Percentiles rank a stretch among this genome's conserved stretches.
phyloP scores from a whole-genome alignment of 2,888 invertebrate genomes.

The Ophioninae sp. region DNA sequence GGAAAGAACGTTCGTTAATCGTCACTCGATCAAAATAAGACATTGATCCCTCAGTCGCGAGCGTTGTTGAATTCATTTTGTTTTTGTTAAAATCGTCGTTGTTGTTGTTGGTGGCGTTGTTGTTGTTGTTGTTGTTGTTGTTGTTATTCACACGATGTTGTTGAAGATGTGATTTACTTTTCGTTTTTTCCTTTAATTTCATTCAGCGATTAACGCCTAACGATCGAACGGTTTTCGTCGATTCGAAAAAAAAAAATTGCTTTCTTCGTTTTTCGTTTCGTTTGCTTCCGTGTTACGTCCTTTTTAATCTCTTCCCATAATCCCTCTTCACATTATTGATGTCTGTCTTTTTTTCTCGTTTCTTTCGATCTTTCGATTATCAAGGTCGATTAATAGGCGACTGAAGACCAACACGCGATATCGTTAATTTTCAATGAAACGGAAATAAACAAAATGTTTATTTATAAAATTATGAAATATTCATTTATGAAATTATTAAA shows the following conservation, averaged over 20 bases:
- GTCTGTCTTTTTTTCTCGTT: neutral
- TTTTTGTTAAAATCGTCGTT: slow-evolving; percentile 21
- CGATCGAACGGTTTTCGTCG: neutral
- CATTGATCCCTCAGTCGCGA: slow-evolving; percentile 69
- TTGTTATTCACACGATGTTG: neutral
- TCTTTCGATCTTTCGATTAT: neutral
- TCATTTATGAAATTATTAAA: too few relatives aligned
- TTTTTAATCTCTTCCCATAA: neutral
- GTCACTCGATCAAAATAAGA: slow-evolving; percentile 71
- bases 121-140: neutral
- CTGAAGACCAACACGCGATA: slow-evolving; percentile 13
- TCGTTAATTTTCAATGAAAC: neutral
- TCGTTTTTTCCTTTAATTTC: neutral
- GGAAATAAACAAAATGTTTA: neutral
- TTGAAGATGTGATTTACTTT: neutral
- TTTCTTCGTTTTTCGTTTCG: neutral
- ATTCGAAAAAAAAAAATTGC: neutral
- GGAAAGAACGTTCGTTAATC: slow-evolving; percentile 58
- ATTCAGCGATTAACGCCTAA: neutral
- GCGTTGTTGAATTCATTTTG: slow-evolving; percentile 48
- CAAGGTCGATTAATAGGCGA: neutral
- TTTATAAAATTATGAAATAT: neutral
- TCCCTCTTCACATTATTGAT: neutral
- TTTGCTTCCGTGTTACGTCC: neutral
- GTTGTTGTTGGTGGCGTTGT: slow-evolving; percentile 1